Base-by-base conservation (phyloP, 2,888 invertebrate species). In the Myopa tessellatipennis region DNA sequence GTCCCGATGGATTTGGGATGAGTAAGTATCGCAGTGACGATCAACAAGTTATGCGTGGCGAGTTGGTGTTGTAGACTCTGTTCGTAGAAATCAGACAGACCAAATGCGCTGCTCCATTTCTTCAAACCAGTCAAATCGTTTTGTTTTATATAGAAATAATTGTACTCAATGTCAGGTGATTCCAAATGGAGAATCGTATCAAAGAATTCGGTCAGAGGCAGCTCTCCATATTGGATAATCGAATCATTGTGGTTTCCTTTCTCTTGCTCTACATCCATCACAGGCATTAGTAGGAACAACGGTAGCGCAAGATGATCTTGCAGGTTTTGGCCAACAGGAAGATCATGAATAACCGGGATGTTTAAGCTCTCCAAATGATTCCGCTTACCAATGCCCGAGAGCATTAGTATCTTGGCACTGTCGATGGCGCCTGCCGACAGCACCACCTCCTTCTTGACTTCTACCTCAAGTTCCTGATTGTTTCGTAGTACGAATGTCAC, bases 241-340 rank as follows among this genome's bases (percentile, higher is more conserved):
- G 14, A 6, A 8, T 26, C 26, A 26, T 14, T 12, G 2, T 55
- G 8, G 55, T n/a, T 55, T 6, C 45, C n/a, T n/a, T n/a, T 1
- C n/a, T 55, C 55, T 55, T 55, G 8, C 10, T 55, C 1, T 5
- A n/a, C 55, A 55, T 55, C 55, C 55, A 55, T 8, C 7, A 8
- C 6, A 7, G 80, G 36, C 81, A 92, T 87, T 36, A 85, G 81
- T 14, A 87, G 61, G 26, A 86, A 83, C 0, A 88, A 4, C 3
- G 85, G 84, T 1, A 93, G 90, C 0, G 93, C 92, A 34, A 94
- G 92, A 86, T 96, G 96, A 85, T 96, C 96, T 87, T 95, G 95
- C 2, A 96, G 90, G 85, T 96, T 94, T 81, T 93, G 91, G 3
- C 94, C 94, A 0, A 95, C 94, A 0, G 77, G 78, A 7, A 86